A percentile compares a stretch with the other conserved stretches of the same genome.
Conservation (phyloP, 2,888 invertebrate genomes). For the Aricia artaxerxes region DNA sequence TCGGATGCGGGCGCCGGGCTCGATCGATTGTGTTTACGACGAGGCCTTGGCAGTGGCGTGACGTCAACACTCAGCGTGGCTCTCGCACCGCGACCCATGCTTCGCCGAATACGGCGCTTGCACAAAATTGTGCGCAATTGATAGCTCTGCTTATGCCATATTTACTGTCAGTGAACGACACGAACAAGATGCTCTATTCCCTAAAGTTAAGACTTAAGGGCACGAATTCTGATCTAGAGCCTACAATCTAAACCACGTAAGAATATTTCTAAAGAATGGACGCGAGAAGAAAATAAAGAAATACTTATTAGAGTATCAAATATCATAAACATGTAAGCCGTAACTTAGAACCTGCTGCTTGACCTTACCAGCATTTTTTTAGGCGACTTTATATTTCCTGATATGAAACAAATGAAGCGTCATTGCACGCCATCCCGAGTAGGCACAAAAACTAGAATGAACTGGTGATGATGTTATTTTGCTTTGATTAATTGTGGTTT, state of each 20-base stretch:
- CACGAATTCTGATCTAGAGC: no score
- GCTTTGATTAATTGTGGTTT: neutral
- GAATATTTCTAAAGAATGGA: neutral
- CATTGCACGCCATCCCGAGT: neutral
- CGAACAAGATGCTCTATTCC: neutral
- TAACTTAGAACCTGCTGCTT: neutral
- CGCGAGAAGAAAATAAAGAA: neutral
- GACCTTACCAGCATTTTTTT: constrained; percentile 7
- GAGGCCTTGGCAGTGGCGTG: constrained; percentile 69
- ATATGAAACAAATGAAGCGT: neutral
- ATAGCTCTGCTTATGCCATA: neutral
- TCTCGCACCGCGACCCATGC: neutral
- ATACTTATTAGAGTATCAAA: neutral
- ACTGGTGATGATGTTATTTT: neutral
- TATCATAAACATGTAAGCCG: neutral
- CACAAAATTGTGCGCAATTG: neutral
- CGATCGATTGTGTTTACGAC: constrained; percentile 60
- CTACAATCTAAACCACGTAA: no score
- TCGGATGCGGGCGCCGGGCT: constrained; percentile 54
- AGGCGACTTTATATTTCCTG: neutral
- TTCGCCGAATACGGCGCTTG: neutral
- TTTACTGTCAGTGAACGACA: neutral
- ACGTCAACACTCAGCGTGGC: constrained; percentile 50
- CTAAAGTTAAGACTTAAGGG: no score
- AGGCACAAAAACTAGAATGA: neutral